Base-by-base conservation (phyloP, 1,140 invertebrate genomes). In the Achatina immaculata region DNA sequence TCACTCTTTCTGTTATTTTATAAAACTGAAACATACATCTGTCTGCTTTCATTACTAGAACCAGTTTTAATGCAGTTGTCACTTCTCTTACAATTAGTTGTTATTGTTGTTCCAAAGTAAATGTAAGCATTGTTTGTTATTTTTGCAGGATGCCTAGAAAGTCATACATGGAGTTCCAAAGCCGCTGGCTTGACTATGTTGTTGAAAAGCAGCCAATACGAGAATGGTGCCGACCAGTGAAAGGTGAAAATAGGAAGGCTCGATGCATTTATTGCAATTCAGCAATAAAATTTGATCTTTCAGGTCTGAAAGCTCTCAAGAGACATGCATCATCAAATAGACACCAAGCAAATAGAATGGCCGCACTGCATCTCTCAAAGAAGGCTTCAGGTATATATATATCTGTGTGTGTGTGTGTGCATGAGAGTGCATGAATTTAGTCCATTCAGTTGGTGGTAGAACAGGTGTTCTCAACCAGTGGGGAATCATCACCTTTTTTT, bases 261-360 rank as follows among this genome's bases (percentile, higher is more conserved):
- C 40, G 19, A 24, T 69, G 68, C 42, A 69, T 24, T 21, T 69
- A 51, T 43, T 74, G 72, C 31, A 74, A 74, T 38, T 1, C 28
- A 1, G 2, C 16, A 21, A 31, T 74, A 19, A 74, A 51, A 31
- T 74, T 51, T 74, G 42, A 24, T 28, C n/a, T 19, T 6, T 51
- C 19, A 11, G 4, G 4, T 55, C 21, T 51, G 11, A 51, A 1
- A 24, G 19, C 72, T 34, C 21, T 74, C 28, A 74, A 51, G 45
- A 74, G 6, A n/a, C 72, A 74, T 74, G 43, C 72, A 28, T 19
- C 31, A 6, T 45, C 72, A 45, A 31, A 14, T 1, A 74, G 48
- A 21, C 72, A 74, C n/a, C n/a, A 34, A 36, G 2, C 14, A 36
- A 74, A 74, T 28, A 45, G 72, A 31, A 43, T 24, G 31, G n/a